phyloP scores from a whole-genome alignment of 2,888 invertebrate species.

The Trichogramma evanescens region DNA sequence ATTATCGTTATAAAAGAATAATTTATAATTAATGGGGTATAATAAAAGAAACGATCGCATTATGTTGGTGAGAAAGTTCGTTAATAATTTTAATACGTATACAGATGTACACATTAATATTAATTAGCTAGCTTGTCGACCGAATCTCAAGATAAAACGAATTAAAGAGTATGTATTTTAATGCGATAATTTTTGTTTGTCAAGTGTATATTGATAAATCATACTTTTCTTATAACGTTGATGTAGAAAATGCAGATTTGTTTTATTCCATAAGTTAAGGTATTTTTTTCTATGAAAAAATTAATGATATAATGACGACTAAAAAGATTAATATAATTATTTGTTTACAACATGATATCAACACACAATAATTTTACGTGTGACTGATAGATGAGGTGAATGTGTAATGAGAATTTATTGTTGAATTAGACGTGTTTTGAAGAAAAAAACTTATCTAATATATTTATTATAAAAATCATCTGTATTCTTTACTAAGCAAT shows the following conservation, averaged over 20 bases:
- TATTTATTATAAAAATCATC: conserved; percentile 35
- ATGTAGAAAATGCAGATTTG: conserved; percentile 12
- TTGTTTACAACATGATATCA: conserved; percentile 14
- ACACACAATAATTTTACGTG: conserved; percentile 11
- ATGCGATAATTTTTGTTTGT: conserved; percentile 13
- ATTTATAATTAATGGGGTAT: no score
- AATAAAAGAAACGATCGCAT: no score
- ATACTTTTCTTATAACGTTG: conserved; percentile 9
- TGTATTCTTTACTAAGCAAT: conserved; percentile 37
- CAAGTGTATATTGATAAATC: neutral
- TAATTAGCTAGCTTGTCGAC: conserved; percentile 9
- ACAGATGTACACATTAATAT: conserved; percentile 1
- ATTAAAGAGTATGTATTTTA: conserved; percentile 8
- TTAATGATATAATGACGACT: conserved; percentile 3
- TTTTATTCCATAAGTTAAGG: conserved; percentile 6
- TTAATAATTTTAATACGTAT: neutral
- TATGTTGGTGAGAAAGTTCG: no score
- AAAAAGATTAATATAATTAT: conserved; percentile 2
- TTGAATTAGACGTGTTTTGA: conserved; percentile 20
- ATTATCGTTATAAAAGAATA: no score
- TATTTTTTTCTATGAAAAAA: conserved; percentile 11
- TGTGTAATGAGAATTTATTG: conserved; percentile 21
- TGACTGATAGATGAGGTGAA: conserved; percentile 14
- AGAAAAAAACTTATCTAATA: conserved; percentile 19
- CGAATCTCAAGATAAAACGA: conserved; percentile 16